Conservation (phyloP, 2,113 vertebrate species). For the Scolopax mira region DNA sequence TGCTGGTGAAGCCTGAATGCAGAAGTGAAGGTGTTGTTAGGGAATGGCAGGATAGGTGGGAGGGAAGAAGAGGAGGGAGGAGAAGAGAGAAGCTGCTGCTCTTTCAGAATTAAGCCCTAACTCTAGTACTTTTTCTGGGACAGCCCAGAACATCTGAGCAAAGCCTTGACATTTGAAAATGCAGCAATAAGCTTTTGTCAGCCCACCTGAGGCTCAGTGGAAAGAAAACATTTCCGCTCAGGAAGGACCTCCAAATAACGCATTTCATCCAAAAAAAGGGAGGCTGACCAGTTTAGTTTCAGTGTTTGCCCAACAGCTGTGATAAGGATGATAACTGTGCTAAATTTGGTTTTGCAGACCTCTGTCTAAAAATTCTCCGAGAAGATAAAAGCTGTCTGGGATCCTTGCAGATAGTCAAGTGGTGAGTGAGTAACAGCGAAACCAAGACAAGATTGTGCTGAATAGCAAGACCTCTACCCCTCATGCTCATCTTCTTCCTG, state of each 20-base stretch:
- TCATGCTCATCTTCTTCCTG: background rate
- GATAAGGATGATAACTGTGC: constrained; percentile 40
- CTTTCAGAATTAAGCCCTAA: background rate
- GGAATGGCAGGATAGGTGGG: background rate
- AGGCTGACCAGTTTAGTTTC: background rate
- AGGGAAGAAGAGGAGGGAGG: background rate
- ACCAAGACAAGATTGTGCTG: constrained; percentile 53
- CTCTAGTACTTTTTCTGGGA: background rate
- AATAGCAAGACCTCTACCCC: background rate
- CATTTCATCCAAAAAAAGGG: background rate
- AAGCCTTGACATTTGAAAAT: background rate
- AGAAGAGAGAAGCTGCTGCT: background rate
- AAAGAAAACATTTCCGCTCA: constrained; percentile 2
- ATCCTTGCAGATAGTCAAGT: constrained; percentile 76
- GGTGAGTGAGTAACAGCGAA: constrained; percentile 73
- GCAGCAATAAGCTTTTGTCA: background rate
- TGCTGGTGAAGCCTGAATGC: background rate
- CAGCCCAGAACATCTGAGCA: background rate
- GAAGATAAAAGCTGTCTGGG: constrained; percentile 79
- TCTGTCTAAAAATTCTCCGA: constrained; percentile 77
- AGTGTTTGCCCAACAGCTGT: constrained; percentile 1
- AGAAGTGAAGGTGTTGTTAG: background rate
- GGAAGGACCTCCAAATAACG: background rate
- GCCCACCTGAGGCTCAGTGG: constrained; percentile 4
- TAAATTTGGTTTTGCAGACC: constrained; percentile 71